Evolutionary conservation across 2,888 invertebrate genomes (phyloP).

Genomic region (Diplolepis rosae): DNA sequence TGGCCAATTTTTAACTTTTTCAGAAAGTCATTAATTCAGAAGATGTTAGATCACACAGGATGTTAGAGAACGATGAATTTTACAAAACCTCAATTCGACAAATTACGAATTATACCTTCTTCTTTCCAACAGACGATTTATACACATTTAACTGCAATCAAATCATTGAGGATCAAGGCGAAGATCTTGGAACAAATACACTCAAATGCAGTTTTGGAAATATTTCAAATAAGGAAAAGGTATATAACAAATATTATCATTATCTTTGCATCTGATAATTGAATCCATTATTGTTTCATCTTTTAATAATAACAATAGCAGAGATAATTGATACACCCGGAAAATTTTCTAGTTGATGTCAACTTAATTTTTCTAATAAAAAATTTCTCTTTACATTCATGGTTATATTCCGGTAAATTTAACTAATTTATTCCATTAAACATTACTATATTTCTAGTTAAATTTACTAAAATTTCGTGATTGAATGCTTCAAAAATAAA

Average conservation of each 20-base stretch:
- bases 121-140: conserved; percentile 79
- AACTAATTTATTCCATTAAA: too few relatives aligned
- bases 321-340: too few relatives aligned
- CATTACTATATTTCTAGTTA: too few relatives aligned
- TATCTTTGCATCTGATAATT: too few relatives aligned
- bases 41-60: conserved; percentile 75
- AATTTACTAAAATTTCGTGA: too few relatives aligned
- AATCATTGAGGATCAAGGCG: background rate
- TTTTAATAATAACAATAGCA: too few relatives aligned
- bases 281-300: too few relatives aligned
- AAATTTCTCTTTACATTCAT: too few relatives aligned
- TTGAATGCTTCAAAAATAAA: background rate
- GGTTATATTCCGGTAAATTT: too few relatives aligned
- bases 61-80: conserved; percentile 77
- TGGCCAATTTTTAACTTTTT: background rate
- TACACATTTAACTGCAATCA: conserved; percentile 63
- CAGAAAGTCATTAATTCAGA: conserved; percentile 33
- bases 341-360: too few relatives aligned
- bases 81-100: conserved; percentile 78
- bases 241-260: too few relatives aligned
- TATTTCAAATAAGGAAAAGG: background rate
- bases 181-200: background rate
- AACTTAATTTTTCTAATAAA: too few relatives aligned
- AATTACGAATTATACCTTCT: conserved; percentile 76
- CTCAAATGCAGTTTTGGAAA: background rate